These are phyloP conservation scores for Elymnias hypermnestra DNA, from an alignment of 1,140 invertebrate species.

Conservation along the genomic window DNA sequence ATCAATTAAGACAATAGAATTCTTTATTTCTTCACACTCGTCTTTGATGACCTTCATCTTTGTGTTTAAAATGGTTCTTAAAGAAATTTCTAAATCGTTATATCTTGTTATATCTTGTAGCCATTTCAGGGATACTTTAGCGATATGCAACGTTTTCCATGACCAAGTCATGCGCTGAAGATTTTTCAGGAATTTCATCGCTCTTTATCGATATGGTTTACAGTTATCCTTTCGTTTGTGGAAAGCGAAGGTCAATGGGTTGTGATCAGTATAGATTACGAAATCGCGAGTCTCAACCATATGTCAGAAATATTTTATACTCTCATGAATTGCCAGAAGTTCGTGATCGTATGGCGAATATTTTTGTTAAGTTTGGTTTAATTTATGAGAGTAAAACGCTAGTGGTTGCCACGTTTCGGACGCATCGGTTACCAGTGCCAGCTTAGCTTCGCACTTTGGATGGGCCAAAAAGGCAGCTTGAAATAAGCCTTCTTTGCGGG, in stretches of 20 bases:
- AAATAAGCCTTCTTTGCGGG: conserved; percentile 1
- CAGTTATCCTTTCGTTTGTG: conserved; percentile 1
- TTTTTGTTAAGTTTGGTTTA: conserved; percentile 1
- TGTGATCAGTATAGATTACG: conserved; percentile 7
- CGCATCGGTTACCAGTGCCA: conserved; percentile 8
- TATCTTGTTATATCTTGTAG: too few species aligned
- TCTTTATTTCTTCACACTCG: too few species aligned
- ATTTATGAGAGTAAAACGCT: conserved; percentile 4
- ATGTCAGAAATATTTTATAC: conserved; percentile 5
- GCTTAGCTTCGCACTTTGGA: background rate
- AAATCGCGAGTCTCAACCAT: conserved; percentile 7
- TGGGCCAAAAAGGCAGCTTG: conserved; percentile 2
- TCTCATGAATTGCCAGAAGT: conserved; percentile 11
- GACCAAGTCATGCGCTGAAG: too few species aligned
- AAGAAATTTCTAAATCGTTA: too few species aligned
- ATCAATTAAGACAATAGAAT: too few species aligned
- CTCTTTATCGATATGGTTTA: too few species aligned
- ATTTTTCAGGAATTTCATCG: too few species aligned
- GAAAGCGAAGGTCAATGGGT: conserved; percentile 8
- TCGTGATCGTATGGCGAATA: conserved; percentile 11
- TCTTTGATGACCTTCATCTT: too few species aligned
- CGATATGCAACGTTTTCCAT: too few species aligned
- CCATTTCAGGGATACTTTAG: too few species aligned
- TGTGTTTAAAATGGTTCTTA: too few species aligned
- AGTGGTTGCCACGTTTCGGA: conserved; percentile 12